These are phyloP conservation scores for Copsychus sechellarum DNA, from an alignment of 2,113 vertebrate species.

Conservation along the genomic window DNA sequence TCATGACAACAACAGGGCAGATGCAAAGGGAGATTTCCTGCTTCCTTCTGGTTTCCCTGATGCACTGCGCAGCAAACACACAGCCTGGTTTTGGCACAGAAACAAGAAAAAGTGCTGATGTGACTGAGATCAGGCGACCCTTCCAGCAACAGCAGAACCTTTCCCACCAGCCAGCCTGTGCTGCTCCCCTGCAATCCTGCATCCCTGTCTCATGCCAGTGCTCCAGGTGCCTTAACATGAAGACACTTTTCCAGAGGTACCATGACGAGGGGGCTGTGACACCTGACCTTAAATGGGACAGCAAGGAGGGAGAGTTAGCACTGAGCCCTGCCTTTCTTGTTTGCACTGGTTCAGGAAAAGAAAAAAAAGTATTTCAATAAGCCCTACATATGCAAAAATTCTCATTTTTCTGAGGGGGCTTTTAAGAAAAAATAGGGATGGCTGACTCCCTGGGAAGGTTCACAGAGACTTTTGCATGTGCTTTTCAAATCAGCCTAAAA, in stretches of 20 bases:
- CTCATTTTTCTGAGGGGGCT: not conserved
- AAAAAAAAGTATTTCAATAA: not conserved
- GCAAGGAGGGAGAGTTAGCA: not conserved
- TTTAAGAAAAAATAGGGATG: not conserved
- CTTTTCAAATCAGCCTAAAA: constrained; percentile 3
- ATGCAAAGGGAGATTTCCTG: not conserved
- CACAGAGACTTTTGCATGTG: not conserved
- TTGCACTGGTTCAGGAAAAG: not conserved
- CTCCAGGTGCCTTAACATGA: not conserved
- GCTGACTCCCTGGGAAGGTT: not conserved
- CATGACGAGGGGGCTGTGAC: not conserved
- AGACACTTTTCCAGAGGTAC: not conserved
- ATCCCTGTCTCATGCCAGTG: not conserved
- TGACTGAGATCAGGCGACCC: not conserved
- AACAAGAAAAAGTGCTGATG: constrained; percentile 51
- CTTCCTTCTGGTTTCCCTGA: not conserved
- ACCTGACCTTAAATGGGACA: not conserved
- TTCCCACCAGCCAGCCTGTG: not conserved
- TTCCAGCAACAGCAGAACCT: not conserved
- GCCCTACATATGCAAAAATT: not conserved
- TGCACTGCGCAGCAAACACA: not conserved
- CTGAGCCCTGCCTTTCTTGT: not conserved
- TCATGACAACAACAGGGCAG: not conserved
- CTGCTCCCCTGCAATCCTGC: not conserved
- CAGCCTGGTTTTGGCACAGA: constrained; percentile 63